Base-by-base conservation (phyloP, 1,140 invertebrate genomes). In the Brachystomella parvula region DNA sequence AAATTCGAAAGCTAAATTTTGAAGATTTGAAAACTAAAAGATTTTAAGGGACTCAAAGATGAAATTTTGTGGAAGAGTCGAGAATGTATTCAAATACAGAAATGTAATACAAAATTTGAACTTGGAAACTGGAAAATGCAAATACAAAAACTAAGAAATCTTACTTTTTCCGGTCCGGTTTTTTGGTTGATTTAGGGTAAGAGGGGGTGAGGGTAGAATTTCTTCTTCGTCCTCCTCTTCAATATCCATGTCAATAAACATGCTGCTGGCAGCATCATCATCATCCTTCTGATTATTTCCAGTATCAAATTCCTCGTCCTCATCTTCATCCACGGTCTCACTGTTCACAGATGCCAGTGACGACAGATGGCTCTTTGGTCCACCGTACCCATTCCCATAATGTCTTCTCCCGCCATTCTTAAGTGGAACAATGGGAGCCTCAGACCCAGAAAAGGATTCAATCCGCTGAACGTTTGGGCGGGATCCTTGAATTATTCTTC, bases 161-260 rank as follows among this genome's bases (percentile, higher is more conserved):
- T 44, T 26, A 6, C 49, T 26, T 53, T 24, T 53, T 53, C 24
- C 12, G 49, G 35, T 19, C 19, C 6, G 6, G 9, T 24, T 6
- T 53, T 53, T 12, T 53, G 49, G 24, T 24, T 53, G 49, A 6
- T 24, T 53, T 26, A 19, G 49, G 24, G 49, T 6, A 17, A 24
- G 49, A 6, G 49, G 49, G 6, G 49, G 49, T 3, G 49, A 26
- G 6, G 49, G 49, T 26, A 3, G 49, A 6, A 24, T 17, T 19
- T 53, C 35, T 1, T 64, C 57, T 24, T 21, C 39, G 19, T 66
- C 53, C 17, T 70, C 65, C 2, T 64, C 35, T 30, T 65, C 64
- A 19, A 33, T 39, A 75, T 85, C 82, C 35, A 80, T 80, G 67
- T 84, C 83, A 30, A 65, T 70, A 33, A 68, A 68, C 3, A 68